Evolutionary conservation across 2,113 vertebrate species (phyloP).

Genomic region (Centropristis striata): DNA sequence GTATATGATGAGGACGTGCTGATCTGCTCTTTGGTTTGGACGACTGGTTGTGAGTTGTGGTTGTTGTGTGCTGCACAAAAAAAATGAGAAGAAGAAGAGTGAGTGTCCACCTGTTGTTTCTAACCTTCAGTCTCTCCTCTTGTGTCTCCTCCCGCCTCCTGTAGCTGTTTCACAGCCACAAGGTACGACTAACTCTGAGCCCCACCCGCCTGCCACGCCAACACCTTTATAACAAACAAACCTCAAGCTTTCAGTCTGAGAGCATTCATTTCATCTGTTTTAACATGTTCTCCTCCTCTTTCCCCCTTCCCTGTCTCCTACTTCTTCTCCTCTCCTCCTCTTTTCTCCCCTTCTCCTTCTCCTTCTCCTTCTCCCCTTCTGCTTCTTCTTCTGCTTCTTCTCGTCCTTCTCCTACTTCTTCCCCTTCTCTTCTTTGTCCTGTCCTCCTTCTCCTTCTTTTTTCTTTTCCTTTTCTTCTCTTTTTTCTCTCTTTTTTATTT

Average conservation of each 20-base stretch:
- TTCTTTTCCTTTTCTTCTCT: too few relatives aligned
- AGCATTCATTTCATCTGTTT: background rate
- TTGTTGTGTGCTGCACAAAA: too few relatives aligned
- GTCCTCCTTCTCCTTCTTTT: too few relatives aligned
- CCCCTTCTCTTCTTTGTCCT: background rate
- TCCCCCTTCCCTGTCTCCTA: background rate
- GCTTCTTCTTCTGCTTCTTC: accelerated
- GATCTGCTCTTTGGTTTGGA: too few relatives aligned
- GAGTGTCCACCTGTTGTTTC: background rate
- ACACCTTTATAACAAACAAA: background rate
- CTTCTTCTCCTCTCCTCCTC: background rate
- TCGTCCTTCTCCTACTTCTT: background rate
- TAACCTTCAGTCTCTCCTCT: constrained; percentile 8
- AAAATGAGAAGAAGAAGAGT: too few relatives aligned
- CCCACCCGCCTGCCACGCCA: background rate
- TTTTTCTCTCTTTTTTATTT: too few relatives aligned
- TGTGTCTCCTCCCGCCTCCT: constrained; percentile 22
- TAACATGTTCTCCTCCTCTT: background rate
- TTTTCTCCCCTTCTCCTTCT: accelerated
- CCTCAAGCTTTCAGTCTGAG: background rate
- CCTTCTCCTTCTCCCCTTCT: accelerated
- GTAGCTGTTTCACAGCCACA: constrained; percentile 65
- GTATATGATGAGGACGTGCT: too few relatives aligned
- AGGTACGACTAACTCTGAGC: constrained; percentile 50
- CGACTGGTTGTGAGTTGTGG: too few relatives aligned